Evolutionary conservation across 2,888 invertebrate genomes (phyloP).

Genomic region (Polia nebulosa): DNA sequence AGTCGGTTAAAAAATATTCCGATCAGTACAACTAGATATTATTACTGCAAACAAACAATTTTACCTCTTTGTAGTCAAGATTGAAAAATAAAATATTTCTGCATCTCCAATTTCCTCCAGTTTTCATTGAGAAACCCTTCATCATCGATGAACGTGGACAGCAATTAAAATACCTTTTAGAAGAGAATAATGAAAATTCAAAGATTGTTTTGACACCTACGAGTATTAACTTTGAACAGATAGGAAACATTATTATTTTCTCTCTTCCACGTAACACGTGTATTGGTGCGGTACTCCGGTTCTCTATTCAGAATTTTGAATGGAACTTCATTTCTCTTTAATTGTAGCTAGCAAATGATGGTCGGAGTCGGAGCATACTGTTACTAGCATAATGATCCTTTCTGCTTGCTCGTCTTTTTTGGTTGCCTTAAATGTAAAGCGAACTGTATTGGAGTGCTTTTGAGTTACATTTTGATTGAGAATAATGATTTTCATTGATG

Average conservation of each 20-base stretch:
- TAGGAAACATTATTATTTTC: not conserved
- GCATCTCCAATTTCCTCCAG: no score
- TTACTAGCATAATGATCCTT: conserved; percentile 43
- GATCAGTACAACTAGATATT: no score
- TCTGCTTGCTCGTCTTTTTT: not conserved
- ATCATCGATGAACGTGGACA: no score
- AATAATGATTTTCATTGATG: not conserved
- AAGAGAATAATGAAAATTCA: no score
- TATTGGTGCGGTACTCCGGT: conserved; percentile 5
- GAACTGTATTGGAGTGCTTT: conserved; percentile 5
- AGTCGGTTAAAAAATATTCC: no score
- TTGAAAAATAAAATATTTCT: no score
- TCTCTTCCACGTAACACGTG: not conserved
- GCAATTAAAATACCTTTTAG: no score
- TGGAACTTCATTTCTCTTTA: not conserved
- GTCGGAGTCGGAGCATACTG: conserved; percentile 5
- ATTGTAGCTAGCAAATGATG: conserved; percentile 12
- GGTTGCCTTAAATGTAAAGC: not conserved
- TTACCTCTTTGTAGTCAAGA: no score
- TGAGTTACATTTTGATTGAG: not conserved
- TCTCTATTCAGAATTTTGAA: not conserved
- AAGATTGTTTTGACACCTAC: no score
- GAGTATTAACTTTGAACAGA: no score
- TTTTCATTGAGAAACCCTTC: no score
- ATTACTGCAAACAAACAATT: no score